Evolutionary conservation across 2,797 vertebrate genomes (phyloP).

Genomic region (Gymnoscopelus microlampas): DNA sequence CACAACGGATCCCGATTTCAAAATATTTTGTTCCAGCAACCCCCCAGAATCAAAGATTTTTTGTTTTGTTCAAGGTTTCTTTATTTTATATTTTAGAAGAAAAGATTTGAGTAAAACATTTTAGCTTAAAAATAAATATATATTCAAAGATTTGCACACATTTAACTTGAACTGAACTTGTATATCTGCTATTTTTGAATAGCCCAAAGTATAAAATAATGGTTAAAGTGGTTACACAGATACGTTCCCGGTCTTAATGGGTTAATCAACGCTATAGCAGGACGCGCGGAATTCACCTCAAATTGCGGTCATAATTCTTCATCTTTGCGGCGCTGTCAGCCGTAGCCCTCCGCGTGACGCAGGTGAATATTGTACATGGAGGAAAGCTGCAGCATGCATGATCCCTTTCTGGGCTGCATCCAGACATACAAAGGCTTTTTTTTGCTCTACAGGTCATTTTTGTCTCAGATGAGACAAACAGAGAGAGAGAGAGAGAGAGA

Average conservation of each 20-base stretch:
- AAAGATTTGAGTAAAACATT: too few relatives aligned
- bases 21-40: too few relatives aligned
- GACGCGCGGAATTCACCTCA: conserved; percentile 67
- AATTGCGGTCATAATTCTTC: conserved; percentile 71
- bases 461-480: conserved; percentile 13
- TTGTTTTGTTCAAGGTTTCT: too few relatives aligned
- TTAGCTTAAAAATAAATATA: too few relatives aligned
- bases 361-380: conserved; percentile 56
- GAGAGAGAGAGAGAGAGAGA: conserved; percentile 1
- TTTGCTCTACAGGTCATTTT: conserved; percentile 32
- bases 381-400: conserved; percentile 41
- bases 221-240: too few relatives aligned
- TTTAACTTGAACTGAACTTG: too few relatives aligned
- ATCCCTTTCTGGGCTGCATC: conserved; percentile 50
- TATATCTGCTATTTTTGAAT: too few relatives aligned
- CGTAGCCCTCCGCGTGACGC: conserved; percentile 49
- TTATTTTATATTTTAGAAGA: too few relatives aligned
- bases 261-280: conserved; percentile 77
- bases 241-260: too few relatives aligned
- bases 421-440: conserved; percentile 23
- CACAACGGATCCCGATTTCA: accelerated
- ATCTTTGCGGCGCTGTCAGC: conserved; percentile 66
- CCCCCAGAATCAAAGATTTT: too few relatives aligned
- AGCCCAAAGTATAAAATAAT: too few relatives aligned
- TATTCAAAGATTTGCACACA: too few relatives aligned